Conservation (phyloP, 2,888 invertebrate genomes). For the Augiades crinisus region DNA sequence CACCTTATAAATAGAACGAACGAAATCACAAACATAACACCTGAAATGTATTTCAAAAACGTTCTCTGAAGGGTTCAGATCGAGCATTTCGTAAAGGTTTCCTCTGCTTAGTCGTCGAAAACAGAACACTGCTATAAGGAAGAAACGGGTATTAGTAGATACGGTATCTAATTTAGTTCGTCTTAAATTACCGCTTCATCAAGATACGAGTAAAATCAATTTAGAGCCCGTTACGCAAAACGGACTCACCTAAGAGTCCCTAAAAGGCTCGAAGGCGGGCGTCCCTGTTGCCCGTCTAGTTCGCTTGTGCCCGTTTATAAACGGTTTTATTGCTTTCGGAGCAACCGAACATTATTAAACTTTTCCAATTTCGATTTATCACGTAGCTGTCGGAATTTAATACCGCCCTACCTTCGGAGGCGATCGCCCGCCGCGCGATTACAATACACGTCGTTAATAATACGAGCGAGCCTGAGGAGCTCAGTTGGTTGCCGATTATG, state of each 20-base stretch:
- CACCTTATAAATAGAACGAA: too few species aligned
- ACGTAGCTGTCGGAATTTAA: constrained; percentile 82
- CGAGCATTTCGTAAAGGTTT: too few species aligned
- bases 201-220: constrained; percentile 73
- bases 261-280: constrained; percentile 77
- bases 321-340: constrained; percentile 82
- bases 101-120: too few species aligned
- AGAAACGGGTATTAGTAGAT: neutral
- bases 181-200: constrained; percentile 67
- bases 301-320: constrained; percentile 81
- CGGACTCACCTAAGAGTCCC: constrained; percentile 75
- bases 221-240: constrained; percentile 63
- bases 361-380: constrained; percentile 83
- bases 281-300: constrained; percentile 77
- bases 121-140: too few species aligned
- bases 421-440: constrained; percentile 81
- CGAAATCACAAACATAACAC: too few species aligned
- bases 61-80: too few species aligned
- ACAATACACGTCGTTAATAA: constrained; percentile 81
- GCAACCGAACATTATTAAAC: constrained; percentile 83
- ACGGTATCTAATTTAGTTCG: constrained; percentile 4
- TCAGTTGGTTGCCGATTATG: constrained; percentile 51
- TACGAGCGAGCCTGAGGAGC: constrained; percentile 56
- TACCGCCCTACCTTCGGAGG: constrained; percentile 81
- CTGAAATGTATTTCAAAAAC: too few species aligned